These are phyloP conservation scores for Linnaemya vulpina DNA, from an alignment of 2,888 invertebrate species.

Conservation along the genomic window DNA sequence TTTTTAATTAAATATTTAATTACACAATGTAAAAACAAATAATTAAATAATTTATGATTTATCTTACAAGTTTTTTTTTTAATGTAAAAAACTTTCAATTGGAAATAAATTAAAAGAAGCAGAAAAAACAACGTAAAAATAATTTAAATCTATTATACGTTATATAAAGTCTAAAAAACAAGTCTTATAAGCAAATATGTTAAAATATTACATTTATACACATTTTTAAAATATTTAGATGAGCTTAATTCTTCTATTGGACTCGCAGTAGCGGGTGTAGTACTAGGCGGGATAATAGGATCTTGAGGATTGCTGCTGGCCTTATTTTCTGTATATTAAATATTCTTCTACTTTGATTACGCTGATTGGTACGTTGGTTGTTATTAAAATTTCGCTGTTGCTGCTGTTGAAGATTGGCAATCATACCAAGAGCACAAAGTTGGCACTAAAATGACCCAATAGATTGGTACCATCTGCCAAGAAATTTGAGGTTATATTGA, in stretches of 20 bases:
- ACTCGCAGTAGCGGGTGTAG: not conserved
- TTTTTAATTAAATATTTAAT: not conserved
- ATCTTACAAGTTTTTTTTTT: slow-evolving; percentile 49
- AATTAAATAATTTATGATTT: slow-evolving; percentile 33
- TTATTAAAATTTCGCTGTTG: too few species aligned
- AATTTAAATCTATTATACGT: too few species aligned
- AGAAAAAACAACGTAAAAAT: slow-evolving; percentile 39
- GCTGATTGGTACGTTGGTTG: slow-evolving; percentile 68
- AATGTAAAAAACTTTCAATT: slow-evolving; percentile 36
- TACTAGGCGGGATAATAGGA: not conserved
- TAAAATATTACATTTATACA: too few species aligned
- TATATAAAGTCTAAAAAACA: too few species aligned
- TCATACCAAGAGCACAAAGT: slow-evolving; percentile 35
- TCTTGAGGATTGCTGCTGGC: slow-evolving; percentile 7
- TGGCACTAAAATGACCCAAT: slow-evolving; percentile 54
- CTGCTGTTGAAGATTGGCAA: slow-evolving; percentile 58
- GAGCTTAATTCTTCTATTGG: slow-evolving; percentile 31
- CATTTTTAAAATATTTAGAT: too few species aligned
- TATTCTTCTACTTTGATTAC: slow-evolving; percentile 66
- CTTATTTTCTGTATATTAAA: slow-evolving; percentile 59
- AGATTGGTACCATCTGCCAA: slow-evolving; percentile 61
- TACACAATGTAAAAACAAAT: slow-evolving; percentile 22
- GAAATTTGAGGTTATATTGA: slow-evolving; percentile 67
- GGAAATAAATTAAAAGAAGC: slow-evolving; percentile 25
- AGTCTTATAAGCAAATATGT: too few species aligned